These are phyloP conservation scores for Cepphus grylle DNA, from an alignment of 2,113 vertebrate genomes.

Conservation along the genomic window DNA sequence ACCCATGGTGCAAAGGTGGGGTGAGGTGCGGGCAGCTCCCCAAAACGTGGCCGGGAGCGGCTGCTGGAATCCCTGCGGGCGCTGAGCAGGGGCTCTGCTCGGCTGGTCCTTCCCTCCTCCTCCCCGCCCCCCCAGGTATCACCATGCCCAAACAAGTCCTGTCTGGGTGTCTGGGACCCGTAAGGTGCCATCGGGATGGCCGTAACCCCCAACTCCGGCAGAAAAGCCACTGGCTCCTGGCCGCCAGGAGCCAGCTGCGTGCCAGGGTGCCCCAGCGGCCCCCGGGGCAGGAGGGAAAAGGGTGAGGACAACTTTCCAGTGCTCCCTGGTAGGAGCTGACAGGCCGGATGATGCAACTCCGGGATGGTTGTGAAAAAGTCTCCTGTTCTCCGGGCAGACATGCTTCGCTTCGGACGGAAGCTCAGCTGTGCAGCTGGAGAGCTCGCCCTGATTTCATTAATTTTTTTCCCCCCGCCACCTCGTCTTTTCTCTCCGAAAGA, in stretches of 20 bases:
- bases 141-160: not conserved
- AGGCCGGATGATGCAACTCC: slow-evolving; percentile 41
- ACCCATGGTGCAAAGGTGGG: fast-evolving
- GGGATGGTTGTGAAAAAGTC: not conserved
- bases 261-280: not conserved
- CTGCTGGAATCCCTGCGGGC: not conserved
- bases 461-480: too few relatives aligned
- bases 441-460: not conserved
- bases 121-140: too few relatives aligned
- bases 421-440: not conserved
- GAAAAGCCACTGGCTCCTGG: not conserved
- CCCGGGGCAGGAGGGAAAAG: not conserved
- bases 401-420: not conserved
- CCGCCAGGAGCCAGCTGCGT: fast-evolving
- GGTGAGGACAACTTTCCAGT: slow-evolving; percentile 6
- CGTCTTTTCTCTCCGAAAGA: not conserved
- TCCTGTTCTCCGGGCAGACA: not conserved
- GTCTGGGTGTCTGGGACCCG: fast-evolving
- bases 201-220: not conserved
- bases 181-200: not conserved
- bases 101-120: not conserved
- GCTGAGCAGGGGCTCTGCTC: not conserved
- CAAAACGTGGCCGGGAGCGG: fast-evolving
- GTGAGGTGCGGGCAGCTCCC: not conserved
- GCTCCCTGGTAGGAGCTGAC: not conserved